Evolutionary conservation across 2,888 invertebrate genomes (phyloP).

Genomic region (Lasius platythorax): DNA sequence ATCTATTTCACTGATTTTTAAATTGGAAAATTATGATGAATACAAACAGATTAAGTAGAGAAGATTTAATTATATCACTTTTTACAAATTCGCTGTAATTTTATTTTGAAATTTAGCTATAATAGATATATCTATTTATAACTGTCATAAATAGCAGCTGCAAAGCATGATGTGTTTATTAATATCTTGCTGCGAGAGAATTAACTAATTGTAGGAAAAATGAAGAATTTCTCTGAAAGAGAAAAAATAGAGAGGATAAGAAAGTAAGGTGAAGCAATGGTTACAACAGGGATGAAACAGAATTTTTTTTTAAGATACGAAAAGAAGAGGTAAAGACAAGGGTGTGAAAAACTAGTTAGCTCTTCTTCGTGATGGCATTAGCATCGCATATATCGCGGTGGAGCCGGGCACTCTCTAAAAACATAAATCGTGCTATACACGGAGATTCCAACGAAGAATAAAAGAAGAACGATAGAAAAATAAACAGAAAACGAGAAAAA

Average conservation of each 20-base stretch:
- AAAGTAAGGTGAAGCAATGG: slow-evolving; percentile 39
- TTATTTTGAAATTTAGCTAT: too few species aligned
- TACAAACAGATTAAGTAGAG: background rate
- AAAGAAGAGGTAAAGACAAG: slow-evolving; percentile 14
- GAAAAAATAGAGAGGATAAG: background rate
- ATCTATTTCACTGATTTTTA: background rate
- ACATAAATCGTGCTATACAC: slow-evolving; percentile 73
- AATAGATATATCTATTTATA: background rate
- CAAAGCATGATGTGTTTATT: background rate
- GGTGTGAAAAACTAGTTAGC: slow-evolving; percentile 32
- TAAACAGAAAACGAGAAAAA: background rate
- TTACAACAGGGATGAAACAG: slow-evolving; percentile 42
- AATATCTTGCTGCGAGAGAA: slow-evolving; percentile 20
- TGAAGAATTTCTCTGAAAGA: background rate
- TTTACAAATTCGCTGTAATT: background rate
- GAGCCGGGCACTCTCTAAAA: slow-evolving; percentile 60
- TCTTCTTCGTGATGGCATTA: slow-evolving; percentile 68
- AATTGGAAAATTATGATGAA: too few species aligned
- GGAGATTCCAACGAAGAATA: slow-evolving; percentile 4
- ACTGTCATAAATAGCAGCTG: background rate
- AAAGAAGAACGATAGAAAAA: slow-evolving; percentile 32
- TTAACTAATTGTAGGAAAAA: background rate
- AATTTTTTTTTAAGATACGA: background rate
- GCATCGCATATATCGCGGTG: slow-evolving; percentile 76
- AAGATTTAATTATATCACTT: too few species aligned